A percentile compares a stretch with the other conserved stretches of the same genome.
Conservation (phyloP, 2,888 invertebrate species). For the Limnephilus marmoratus region DNA sequence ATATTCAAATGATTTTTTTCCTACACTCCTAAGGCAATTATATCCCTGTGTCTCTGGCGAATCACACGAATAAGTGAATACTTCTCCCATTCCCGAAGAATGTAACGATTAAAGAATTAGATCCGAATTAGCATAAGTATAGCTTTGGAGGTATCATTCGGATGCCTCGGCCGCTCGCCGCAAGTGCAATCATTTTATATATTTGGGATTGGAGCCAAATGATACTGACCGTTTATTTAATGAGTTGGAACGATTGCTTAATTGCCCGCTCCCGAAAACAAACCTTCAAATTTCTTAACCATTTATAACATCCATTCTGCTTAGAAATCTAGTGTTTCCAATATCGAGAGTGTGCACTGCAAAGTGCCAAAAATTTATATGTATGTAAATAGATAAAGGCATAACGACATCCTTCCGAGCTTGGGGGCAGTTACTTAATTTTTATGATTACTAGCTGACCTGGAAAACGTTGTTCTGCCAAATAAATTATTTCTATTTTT, state of each 20-base stretch:
- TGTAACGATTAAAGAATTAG: slow-evolving; percentile 40
- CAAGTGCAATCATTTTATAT: slow-evolving; percentile 35
- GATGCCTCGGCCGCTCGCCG: slow-evolving; percentile 9
- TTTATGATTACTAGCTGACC: too few relatives aligned
- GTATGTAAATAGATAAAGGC: too few relatives aligned
- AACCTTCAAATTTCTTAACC: neutral
- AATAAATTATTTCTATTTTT: too few relatives aligned
- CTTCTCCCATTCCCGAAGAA: slow-evolving; percentile 13
- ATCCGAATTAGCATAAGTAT: slow-evolving; percentile 59
- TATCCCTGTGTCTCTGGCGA: slow-evolving; percentile 57
- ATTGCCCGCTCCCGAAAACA: neutral
- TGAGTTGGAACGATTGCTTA: neutral
- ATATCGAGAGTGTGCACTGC: neutral
- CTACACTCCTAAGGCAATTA: slow-evolving; percentile 43
- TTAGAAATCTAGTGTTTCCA: neutral
- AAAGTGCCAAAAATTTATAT: too few relatives aligned
- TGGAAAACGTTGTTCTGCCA: too few relatives aligned
- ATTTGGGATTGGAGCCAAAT: slow-evolving; percentile 3
- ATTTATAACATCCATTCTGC: neutral
- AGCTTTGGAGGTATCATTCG: slow-evolving; percentile 57
- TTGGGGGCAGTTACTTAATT: too few relatives aligned
- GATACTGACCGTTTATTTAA: slow-evolving; percentile 28
- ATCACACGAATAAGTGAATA: slow-evolving; percentile 56
- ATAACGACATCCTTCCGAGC: too few relatives aligned
- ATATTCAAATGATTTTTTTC: slow-evolving; percentile 63